phyloP scores from a whole-genome alignment of 2,113 vertebrate species.

The Cochlearius cochlearius region DNA sequence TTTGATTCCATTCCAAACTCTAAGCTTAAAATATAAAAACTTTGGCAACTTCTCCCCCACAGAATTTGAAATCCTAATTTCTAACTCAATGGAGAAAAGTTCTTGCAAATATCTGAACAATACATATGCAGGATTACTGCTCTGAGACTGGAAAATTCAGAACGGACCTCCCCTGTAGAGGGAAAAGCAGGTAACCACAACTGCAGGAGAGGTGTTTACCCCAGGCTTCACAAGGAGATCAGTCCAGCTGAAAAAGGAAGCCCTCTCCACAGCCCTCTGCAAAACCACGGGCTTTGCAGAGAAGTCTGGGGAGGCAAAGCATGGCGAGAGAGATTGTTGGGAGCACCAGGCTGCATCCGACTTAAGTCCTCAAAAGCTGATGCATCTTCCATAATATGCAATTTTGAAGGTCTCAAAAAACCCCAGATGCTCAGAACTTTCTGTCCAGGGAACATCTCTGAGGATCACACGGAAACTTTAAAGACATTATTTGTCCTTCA shows the following conservation, averaged over 20 bases:
- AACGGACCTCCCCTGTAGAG: not conserved
- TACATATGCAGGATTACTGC: not conserved
- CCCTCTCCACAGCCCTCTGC: not conserved
- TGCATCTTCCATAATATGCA: not conserved
- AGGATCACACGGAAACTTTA: not conserved
- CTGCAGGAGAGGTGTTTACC: not conserved
- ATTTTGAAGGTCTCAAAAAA: not conserved
- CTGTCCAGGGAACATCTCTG: not conserved
- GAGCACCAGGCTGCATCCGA: not conserved
- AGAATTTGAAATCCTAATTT: constrained; percentile 53
- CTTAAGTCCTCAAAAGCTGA: not conserved
- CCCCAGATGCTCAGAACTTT: not conserved
- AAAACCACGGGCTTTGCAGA: not conserved
- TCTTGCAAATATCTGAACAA: constrained; percentile 17
- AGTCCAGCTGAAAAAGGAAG: not conserved
- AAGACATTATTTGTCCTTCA: not conserved
- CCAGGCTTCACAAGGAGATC: not conserved
- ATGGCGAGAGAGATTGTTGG: not conserved
- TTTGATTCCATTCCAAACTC: constrained; percentile 28
- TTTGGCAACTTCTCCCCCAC: constrained; percentile 10
- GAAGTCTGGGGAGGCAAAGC: not conserved
- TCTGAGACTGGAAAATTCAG: not conserved
- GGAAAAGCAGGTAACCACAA: not conserved
- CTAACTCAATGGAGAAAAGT: constrained; percentile 21
- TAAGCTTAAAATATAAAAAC: constrained; percentile 44